Evolutionary conservation across 2,888 invertebrate genomes (phyloP).

Genomic region (Notodonta dromedarius): DNA sequence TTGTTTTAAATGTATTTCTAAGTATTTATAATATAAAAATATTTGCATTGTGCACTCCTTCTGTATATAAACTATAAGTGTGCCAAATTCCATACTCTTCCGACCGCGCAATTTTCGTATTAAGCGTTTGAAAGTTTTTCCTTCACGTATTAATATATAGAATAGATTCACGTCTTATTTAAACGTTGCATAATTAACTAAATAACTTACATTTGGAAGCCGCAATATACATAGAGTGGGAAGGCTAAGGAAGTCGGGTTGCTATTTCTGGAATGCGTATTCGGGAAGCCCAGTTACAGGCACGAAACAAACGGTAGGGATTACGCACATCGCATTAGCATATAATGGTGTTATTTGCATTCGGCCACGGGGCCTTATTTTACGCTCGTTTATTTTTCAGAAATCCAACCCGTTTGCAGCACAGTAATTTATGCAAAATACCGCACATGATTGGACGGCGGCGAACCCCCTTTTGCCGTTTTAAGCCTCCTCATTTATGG

Average conservation of each 20-base stretch:
- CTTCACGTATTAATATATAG: too few species aligned
- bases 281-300: slow-evolving; percentile 59
- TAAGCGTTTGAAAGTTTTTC: too few species aligned
- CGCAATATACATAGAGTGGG: slow-evolving; percentile 26
- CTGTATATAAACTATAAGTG: too few species aligned
- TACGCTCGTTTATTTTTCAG: slow-evolving; percentile 75
- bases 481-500: slow-evolving; percentile 54
- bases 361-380: slow-evolving; percentile 68
- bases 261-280: slow-evolving; percentile 62
- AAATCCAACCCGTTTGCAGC: slow-evolving; percentile 68
- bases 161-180: neutral
- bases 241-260: slow-evolving; percentile 48
- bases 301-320: slow-evolving; percentile 64
- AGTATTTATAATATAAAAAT: too few species aligned
- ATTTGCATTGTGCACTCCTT: too few species aligned
- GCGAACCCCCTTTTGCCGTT: slow-evolving; percentile 54
- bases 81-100: too few species aligned
- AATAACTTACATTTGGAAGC: slow-evolving; percentile 10
- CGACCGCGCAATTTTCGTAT: too few species aligned
- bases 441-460: slow-evolving; percentile 69
- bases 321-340: slow-evolving; percentile 78
- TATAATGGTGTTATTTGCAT: slow-evolving; percentile 81
- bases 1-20: too few species aligned
- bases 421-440: slow-evolving; percentile 79
- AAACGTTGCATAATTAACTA: neutral